These are phyloP conservation scores for Psammodynastes pulverulentus DNA, from an alignment of 2,113 vertebrate genomes.

Conservation along the genomic window DNA sequence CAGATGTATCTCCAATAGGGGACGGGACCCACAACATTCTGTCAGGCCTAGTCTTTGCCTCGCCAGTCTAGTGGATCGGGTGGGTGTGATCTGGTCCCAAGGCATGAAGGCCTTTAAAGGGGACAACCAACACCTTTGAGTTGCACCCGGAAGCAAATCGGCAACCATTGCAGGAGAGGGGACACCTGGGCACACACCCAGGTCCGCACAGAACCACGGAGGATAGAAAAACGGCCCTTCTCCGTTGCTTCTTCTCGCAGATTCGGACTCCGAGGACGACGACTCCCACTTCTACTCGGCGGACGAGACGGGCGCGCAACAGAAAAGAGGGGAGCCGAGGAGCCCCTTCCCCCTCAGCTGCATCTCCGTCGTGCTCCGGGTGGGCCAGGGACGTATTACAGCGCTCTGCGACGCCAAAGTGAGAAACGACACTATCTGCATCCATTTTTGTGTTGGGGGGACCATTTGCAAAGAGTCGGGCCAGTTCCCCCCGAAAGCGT, in stretches of 20 bases:
- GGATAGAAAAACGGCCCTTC: background rate
- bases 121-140: too few species aligned
- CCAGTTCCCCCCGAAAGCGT: background rate
- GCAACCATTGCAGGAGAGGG: too few species aligned
- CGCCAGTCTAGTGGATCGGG: too few species aligned
- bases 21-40: too few species aligned
- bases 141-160: too few species aligned
- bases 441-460: background rate
- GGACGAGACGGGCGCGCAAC: slow-evolving; percentile 55
- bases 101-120: too few species aligned
- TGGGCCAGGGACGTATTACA: slow-evolving; percentile 81
- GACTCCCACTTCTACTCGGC: slow-evolving; percentile 77
- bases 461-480: background rate
- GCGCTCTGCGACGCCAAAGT: slow-evolving; percentile 84
- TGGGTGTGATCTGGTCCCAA: too few species aligned
- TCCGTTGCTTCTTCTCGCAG: slow-evolving; percentile 47
- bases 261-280: slow-evolving; percentile 89
- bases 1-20: too few species aligned
- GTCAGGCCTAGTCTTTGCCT: too few species aligned
- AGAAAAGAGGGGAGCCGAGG: slow-evolving; percentile 44
- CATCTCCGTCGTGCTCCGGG: slow-evolving; percentile 77
- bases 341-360: slow-evolving; percentile 72
- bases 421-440: slow-evolving; percentile 2
- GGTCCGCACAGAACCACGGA: too few species aligned
- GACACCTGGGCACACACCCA: too few species aligned